Percentiles rank a stretch among this genome's conserved stretches.
phyloP scores from a whole-genome alignment of 2,797 vertebrate species.

The Tiaroga cobitis region DNA sequence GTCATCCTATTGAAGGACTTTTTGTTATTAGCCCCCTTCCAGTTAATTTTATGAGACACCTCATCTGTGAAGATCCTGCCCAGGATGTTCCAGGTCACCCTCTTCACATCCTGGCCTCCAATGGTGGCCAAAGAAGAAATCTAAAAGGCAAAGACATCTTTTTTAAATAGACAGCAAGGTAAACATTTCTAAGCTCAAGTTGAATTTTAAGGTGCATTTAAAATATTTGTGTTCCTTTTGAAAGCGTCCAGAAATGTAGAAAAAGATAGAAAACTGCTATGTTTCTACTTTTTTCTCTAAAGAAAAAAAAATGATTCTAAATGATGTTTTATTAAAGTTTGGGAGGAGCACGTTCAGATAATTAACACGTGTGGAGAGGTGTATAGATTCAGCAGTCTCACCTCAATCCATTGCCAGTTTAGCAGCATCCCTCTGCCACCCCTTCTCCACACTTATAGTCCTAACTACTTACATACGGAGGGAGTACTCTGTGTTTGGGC shows the following conservation, averaged over 20 bases:
- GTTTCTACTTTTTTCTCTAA: not conserved
- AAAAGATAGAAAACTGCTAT: too few relatives aligned
- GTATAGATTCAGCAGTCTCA: too few relatives aligned
- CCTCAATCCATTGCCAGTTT: too few relatives aligned
- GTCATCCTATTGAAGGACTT: not conserved
- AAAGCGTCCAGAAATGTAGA: not conserved
- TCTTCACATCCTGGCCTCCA: not conserved
- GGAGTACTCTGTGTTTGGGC: too few relatives aligned
- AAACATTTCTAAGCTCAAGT: not conserved
- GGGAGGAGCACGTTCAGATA: too few relatives aligned
- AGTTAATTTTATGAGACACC: too few relatives aligned
- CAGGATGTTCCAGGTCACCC: constrained; percentile 4
- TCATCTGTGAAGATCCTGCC: not conserved
- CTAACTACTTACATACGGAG: too few relatives aligned
- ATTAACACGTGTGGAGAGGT: too few relatives aligned
- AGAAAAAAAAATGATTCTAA: not conserved
- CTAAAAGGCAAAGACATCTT: not conserved
- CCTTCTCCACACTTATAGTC: too few relatives aligned
- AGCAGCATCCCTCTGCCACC: too few relatives aligned
- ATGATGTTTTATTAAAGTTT: too few relatives aligned
- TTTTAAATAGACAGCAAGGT: not conserved
- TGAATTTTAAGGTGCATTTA: not conserved
- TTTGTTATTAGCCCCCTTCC: not conserved
- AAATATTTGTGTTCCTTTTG: not conserved
- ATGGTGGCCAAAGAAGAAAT: not conserved